Evolutionary conservation across 2,113 vertebrate genomes (phyloP).

Genomic region (Martes martes): DNA sequence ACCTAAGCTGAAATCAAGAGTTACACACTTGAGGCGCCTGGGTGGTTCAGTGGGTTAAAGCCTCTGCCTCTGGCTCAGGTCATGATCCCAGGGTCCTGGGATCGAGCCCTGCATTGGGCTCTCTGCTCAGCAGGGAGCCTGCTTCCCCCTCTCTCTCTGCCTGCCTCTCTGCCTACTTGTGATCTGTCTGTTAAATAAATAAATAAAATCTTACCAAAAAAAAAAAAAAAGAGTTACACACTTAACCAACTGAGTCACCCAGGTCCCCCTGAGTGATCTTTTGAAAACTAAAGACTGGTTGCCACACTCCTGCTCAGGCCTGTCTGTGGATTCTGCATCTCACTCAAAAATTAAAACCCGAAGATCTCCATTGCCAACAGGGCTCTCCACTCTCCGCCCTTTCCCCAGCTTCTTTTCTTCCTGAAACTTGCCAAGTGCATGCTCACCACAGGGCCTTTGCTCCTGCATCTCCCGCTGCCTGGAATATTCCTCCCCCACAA

Average conservation of each 20-base stretch:
- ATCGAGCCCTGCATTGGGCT: no score
- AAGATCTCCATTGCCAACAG: not conserved
- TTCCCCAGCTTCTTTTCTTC: not conserved
- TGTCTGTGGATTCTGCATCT: not conserved
- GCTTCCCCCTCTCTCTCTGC: no score
- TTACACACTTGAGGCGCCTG: not conserved
- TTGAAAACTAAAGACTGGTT: not conserved
- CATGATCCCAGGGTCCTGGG: no score
- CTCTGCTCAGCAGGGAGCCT: no score
- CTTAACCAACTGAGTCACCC: not conserved
- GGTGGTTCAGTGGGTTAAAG: no score
- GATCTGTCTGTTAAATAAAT: no score
- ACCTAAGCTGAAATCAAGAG: not conserved
- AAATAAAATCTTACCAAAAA: no score
- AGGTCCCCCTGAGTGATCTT: not conserved
- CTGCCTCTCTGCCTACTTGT: no score
- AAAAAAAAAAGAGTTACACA: not conserved
- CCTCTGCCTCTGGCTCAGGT: no score
- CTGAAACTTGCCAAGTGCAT: not conserved
- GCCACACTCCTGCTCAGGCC: not conserved
- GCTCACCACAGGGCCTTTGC: not conserved
- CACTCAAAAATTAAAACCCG: not conserved
- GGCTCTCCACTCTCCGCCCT: accelerated
- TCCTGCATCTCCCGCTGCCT: not conserved
- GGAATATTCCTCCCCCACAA: no score